Evolutionary conservation across 2,113 vertebrate genomes (phyloP).

Genomic region (Oxygymnocypris stewartii): DNA sequence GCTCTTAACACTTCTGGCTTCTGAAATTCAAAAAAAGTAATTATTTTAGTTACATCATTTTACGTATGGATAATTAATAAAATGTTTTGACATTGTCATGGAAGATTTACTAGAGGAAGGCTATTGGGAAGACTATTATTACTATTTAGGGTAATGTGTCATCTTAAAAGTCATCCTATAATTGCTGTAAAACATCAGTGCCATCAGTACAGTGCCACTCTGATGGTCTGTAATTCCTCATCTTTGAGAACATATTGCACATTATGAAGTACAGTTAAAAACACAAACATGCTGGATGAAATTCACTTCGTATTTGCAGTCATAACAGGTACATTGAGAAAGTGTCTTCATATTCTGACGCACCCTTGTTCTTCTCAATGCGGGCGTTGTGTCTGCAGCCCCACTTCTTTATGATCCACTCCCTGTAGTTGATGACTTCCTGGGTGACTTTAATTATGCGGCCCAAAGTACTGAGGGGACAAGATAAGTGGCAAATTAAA

Average conservation of each 20-base stretch:
- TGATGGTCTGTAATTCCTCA: not conserved
- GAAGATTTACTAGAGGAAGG: too few relatives aligned
- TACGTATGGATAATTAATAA: not conserved
- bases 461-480: slow-evolving; percentile 85
- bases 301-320: not conserved
- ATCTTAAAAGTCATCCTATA: not conserved
- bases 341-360: not conserved
- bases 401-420: slow-evolving; percentile 98
- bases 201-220: not conserved
- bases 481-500: not conserved
- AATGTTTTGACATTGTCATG: not conserved
- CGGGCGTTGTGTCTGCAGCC: slow-evolving; percentile 71
- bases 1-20: not conserved
- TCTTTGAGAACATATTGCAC: not conserved
- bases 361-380: slow-evolving; percentile 68
- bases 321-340: not conserved
- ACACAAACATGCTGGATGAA: not conserved
- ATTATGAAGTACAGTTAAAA: not conserved
- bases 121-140: too few relatives aligned
- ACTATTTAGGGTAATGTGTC: not conserved
- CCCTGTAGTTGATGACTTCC: slow-evolving; percentile 93
- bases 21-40: not conserved
- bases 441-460: slow-evolving; percentile 96
- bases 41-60: not conserved
- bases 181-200: not conserved